Evolutionary conservation across 2,888 invertebrate genomes (phyloP).

Genomic region (Serripes groenlandicus): DNA sequence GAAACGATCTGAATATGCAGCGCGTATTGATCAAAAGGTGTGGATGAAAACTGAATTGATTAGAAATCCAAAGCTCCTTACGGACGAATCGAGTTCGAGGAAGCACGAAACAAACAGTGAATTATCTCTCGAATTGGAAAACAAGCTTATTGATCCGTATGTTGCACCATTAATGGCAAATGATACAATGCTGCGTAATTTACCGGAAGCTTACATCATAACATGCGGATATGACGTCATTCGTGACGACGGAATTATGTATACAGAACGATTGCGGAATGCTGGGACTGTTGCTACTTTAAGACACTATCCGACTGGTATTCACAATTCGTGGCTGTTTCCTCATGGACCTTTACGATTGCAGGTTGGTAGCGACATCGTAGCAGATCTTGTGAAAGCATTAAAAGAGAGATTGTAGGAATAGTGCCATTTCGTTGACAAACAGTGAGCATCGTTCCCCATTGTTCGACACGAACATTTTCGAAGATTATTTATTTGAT

Average conservation of each 20-base stretch:
- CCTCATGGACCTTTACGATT: constrained; percentile 72
- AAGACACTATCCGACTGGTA: constrained; percentile 73
- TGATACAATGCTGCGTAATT: constrained; percentile 70
- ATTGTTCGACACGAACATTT: too few relatives aligned
- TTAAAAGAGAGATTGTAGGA: constrained; percentile 30
- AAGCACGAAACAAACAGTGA: constrained; percentile 46
- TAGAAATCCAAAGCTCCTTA: constrained; percentile 50
- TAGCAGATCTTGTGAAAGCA: constrained; percentile 68
- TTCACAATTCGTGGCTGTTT: constrained; percentile 75
- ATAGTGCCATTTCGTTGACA: background rate
- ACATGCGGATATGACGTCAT: constrained; percentile 85
- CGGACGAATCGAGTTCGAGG: constrained; percentile 12
- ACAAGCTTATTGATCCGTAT: constrained; percentile 61
- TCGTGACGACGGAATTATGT: constrained; percentile 85
- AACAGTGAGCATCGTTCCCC: too few relatives aligned
- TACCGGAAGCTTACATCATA: constrained; percentile 83
- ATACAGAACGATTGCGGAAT: constrained; percentile 78
- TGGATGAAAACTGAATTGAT: constrained; percentile 68
- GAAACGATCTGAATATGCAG: constrained; percentile 62
- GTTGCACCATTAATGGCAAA: constrained; percentile 84
- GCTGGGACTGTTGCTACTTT: constrained; percentile 75
- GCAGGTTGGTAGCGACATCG: constrained; percentile 65
- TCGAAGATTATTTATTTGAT: too few relatives aligned
- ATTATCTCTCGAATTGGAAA: constrained; percentile 62
- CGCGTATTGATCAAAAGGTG: constrained; percentile 57